Conservation (phyloP, 2,888 invertebrate species). For the Diogma glabrata region DNA sequence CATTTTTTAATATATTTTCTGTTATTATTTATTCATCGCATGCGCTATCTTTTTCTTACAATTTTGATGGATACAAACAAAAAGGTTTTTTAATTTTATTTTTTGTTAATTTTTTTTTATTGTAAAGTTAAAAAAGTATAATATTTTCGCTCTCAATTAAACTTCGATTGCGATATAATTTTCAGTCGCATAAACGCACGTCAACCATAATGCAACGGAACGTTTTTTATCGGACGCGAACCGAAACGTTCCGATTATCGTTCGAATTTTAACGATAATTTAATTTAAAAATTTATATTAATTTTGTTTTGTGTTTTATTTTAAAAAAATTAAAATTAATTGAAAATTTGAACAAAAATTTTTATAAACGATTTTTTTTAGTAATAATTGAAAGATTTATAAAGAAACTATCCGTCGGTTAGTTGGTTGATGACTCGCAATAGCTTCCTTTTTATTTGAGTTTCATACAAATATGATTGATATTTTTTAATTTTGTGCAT, state of each 20-base stretch:
- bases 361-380: too few species aligned
- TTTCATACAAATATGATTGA: too few species aligned
- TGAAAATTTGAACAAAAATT: too few species aligned
- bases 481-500: too few species aligned
- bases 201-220: conserved; percentile 40
- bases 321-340: too few species aligned
- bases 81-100: too few species aligned
- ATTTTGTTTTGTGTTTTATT: neutral
- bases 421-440: too few species aligned
- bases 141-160: conserved; percentile 24
- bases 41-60: conserved; percentile 19
- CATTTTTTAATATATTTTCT: neutral
- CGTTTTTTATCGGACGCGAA: conserved; percentile 38
- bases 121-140: conserved; percentile 8
- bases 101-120: too few species aligned
- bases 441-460: too few species aligned
- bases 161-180: conserved; percentile 34
- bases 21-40: conserved; percentile 20
- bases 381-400: too few species aligned
- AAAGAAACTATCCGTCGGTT: too few species aligned
- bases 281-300: neutral
- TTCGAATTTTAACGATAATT: conserved; percentile 34
- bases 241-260: conserved; percentile 39
- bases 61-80: neutral
- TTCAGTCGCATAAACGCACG: conserved; percentile 39